Evolutionary conservation across 2,113 vertebrate genomes (phyloP), one percentile per base, ranked within the genome.

Genomic region (Serinus canaria): DNA sequence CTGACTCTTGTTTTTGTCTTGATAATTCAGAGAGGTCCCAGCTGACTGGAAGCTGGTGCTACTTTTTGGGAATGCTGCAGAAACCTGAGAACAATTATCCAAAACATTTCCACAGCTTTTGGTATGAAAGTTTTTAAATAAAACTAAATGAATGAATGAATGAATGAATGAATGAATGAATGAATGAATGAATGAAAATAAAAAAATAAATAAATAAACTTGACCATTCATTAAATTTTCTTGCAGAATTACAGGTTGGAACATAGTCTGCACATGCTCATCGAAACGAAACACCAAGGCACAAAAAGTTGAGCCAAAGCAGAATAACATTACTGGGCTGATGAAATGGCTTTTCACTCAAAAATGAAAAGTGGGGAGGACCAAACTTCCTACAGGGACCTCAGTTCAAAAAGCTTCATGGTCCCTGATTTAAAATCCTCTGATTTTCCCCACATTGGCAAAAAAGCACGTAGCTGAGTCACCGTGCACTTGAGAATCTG

Each of bases 231-330:
- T 19, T 23, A 5, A 3, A 39, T 39, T 39, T 74, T 33, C 33
- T 39, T n/a, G 23, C 39, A 59, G 28, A 59, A n/a, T 53, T 75
- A 60, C 46, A 18, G 23, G 11, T 16, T 46, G 19, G 27, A 52
- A 39, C 1, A 0, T 7, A 20, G 9, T 10, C 41, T 69, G 10
- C 16, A 13, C 10, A 2, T 28, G 13, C 10, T 43, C 7, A 13
- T 67, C 12, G 30, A 7, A 66, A 43, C 19, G 5, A 74, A 73
- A 37, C 22, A 64, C 2, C 17, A 31, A 16, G 37, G 15, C 33
- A 68, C 15, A 64, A 90, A 39, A 0, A 52, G 11, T 5, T 39
- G 19, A 44, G 6, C 5, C n/a, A 68, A 68, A 73, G 1, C 6
- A 85, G 10, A 78, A 10, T 7, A n/a, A 33, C 3, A 5, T 20